Evolutionary conservation across 2,888 invertebrate genomes (phyloP), one percentile per base, ranked within the genome.

Genomic region (Rhamphomyia laevipes): DNA sequence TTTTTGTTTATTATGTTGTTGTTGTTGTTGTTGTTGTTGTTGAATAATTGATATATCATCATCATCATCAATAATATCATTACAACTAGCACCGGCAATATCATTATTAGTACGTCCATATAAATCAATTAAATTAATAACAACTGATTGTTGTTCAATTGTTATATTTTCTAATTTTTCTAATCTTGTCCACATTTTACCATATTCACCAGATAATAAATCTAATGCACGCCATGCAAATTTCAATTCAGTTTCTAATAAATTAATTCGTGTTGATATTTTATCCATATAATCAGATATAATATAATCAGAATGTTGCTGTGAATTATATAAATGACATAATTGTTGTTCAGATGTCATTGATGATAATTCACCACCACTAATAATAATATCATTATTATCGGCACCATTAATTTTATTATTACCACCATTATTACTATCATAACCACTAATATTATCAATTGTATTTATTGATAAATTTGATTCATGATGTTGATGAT

Each of bases 191-290:
- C 92, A 93, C 86, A 93, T 93, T 66, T 89, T 86, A 47, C 91
- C 86, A 63, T 92, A 93, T 66, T 93, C 93, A 62, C 88, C 88
- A 37, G 90, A 90, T 31, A 93, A 78, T 47, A 93, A 75, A 65
- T 93, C 92, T 49, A 93, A 74, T 3, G 92, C 91, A 55, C 91
- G 78, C 92, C 92, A 93, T 16, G 93, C 92, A 64, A 90, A 91
- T 63, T 90, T 86, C 44, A 93, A 75, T 70, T 93, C 92, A 3
- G 89, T 88, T 70, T 93, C 92, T 13, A 93, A 77, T 59, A 91
- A 83, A 62, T 84, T 88, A 52, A 93, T 78, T 33, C 91, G 78
- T 23, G 89, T 88, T 13, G 88, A 87, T 47, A 92, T 78, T 57
- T 88, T 82, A 62, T 91, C 91, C 89, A 92, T 90, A 66, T 89